Evolutionary conservation across 1,140 invertebrate genomes (phyloP), one percentile per base, ranked within the genome.

Genomic region (Caerostris extrusa): DNA sequence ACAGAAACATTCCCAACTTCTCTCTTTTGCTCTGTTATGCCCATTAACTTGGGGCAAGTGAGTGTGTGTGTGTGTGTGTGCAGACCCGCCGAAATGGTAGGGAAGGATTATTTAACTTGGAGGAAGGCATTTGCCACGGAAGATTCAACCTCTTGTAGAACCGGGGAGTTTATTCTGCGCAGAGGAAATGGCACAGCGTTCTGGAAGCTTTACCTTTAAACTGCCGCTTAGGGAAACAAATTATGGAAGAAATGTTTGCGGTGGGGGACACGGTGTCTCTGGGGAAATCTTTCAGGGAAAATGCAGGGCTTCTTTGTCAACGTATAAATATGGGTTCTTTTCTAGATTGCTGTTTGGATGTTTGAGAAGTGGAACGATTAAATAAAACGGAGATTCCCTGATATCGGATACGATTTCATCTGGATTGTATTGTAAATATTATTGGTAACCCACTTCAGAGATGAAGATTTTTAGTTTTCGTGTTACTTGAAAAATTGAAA

Each of bases 221-320:
- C 10, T 55, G 17, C 58, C 82, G 56, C 82, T 85, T 85, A 85
- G 82, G 56, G 82, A 85, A 57, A 85, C 55, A 85, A 85, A 85
- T 85, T 85, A 85, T 58, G 82, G 82, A 85, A 85, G 82, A 85
- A 85, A 85, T 85, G 82, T 60, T 85, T 58, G 82, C 71, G 71
- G 82, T 12, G 34, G 50, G n/a, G 77, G 53, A 82, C 50, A 34
- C 34, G 34, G 56, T n/a, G 57, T 58, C 82, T 17, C 82, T 5
- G 50, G 57, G 82, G 82, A 19, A n/a, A 77, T 77, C 50, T 50
- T 77, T 5, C 8, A 10, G 8, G 71, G 19, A 2, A 34, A 4
- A 3, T 34, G 19, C 10, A 34, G 50, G 34, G 10, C 10, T 77
- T 77, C 71, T 77, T 34, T 77, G 71, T 77, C 71, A 50, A 34